Conservation (phyloP, 2,888 invertebrate species). For the Phyto melanocephala region DNA sequence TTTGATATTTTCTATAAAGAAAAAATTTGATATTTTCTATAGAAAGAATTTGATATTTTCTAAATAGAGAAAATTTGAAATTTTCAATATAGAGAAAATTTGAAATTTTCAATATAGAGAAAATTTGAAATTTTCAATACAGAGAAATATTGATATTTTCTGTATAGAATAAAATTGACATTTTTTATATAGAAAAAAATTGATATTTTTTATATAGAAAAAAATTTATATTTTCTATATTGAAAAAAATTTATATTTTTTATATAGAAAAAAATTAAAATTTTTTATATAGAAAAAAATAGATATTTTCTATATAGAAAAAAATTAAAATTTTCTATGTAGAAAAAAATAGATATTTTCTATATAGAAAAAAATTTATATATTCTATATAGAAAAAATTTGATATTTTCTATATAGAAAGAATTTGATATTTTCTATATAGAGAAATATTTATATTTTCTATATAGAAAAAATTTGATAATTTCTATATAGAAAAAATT, state of each 20-base stretch:
- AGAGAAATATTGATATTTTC: not conserved
- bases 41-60: not conserved
- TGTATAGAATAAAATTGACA: not conserved
- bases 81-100: not conserved
- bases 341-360: not conserved
- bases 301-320: not conserved
- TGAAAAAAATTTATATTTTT: too few species aligned
- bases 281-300: not conserved
- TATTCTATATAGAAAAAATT: not conserved
- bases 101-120: not conserved
- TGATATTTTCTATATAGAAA: not conserved
- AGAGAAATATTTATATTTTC: too few species aligned
- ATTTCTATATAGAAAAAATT: not conserved
- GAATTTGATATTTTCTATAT: not conserved
- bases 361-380: not conserved
- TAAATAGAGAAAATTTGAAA: not conserved
- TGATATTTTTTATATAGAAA: not conserved
- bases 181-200: not conserved
- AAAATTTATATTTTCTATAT: too few species aligned
- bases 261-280: not conserved
- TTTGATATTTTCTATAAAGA: not conserved
- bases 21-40: not conserved
- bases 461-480: not conserved
- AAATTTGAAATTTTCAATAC: not conserved
- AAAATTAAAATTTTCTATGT: not conserved